Evolutionary conservation across 1,140 invertebrate genomes (phyloP).

Genomic region (Rhopalosiphum padi): DNA sequence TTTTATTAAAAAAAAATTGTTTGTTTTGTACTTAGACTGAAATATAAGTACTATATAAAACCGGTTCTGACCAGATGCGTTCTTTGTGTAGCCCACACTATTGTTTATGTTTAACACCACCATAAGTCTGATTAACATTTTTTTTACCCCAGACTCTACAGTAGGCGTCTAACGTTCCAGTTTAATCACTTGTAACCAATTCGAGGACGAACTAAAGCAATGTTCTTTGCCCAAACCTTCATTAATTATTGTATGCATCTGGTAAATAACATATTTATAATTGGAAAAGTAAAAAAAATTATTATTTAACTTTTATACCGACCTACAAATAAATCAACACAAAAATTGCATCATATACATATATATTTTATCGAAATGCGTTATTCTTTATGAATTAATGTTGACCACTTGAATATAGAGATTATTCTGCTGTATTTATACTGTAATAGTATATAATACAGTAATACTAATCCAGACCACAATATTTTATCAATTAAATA

Average conservation of each 20-base stretch:
- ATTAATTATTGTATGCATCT: neutral
- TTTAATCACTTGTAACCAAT: neutral
- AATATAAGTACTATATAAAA: neutral
- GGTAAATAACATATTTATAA: neutral
- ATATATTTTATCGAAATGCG: neutral
- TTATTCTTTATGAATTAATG: neutral
- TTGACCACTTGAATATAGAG: neutral
- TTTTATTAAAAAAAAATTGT: neutral
- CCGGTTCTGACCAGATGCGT: slow-evolving; percentile 13
- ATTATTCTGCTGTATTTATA: neutral
- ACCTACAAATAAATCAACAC: neutral
- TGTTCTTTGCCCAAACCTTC: neutral
- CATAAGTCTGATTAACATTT: neutral
- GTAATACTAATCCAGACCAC: neutral
- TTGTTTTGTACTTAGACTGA: neutral
- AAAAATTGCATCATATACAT: neutral
- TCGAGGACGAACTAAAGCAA: neutral
- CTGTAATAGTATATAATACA: neutral
- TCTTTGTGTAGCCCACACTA: slow-evolving; percentile 1
- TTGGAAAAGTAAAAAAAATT: neutral
- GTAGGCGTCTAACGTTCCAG: slow-evolving; percentile 23
- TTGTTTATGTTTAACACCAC: slow-evolving; percentile 35
- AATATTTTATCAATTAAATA: slow-evolving; percentile 20
- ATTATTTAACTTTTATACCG: neutral
- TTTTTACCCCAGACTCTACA: neutral